These are phyloP conservation scores for Pteronura brasiliensis DNA, from an alignment of 2,113 vertebrate species.

Conservation along the genomic window DNA sequence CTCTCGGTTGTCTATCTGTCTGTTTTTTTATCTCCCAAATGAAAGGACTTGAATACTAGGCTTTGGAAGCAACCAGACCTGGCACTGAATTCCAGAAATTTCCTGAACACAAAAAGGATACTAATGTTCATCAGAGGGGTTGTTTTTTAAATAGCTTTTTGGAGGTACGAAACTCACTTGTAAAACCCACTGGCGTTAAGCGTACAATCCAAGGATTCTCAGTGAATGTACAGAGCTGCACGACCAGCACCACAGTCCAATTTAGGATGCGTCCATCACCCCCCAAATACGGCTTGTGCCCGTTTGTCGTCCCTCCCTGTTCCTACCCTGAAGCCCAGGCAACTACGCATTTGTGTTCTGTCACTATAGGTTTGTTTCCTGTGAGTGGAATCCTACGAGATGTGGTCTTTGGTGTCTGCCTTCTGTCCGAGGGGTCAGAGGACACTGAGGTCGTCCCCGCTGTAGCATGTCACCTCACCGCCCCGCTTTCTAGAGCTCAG, in stretches of 20 bases:
- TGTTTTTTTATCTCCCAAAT: neutral
- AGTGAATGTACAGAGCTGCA: neutral
- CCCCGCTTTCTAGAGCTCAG: neutral
- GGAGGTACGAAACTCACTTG: neutral
- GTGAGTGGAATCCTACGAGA: accelerated
- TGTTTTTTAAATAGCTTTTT: neutral
- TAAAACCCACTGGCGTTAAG: neutral
- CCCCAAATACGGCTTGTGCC: neutral
- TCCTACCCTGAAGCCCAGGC: neutral
- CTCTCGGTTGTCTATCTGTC: neutral
- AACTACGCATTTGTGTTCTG: neutral
- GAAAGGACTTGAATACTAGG: neutral
- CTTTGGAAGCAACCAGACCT: neutral
- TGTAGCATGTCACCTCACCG: too few relatives aligned
- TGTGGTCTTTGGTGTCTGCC: neutral
- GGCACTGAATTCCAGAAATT: neutral
- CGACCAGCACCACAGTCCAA: neutral
- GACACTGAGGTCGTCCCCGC: too few relatives aligned
- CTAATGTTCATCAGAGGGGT: neutral
- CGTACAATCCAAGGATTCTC: neutral
- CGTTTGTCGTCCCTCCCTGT: accelerated
- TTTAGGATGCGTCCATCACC: neutral
- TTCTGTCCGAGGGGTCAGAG: neutral
- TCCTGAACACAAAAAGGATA: neutral
- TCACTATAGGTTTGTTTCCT: neutral